A percentile compares a stretch with the other conserved stretches of the same genome.
Evolutionary conservation across 2,113 vertebrate genomes (phyloP).

Genomic region (Oreochromis niloticus): DNA sequence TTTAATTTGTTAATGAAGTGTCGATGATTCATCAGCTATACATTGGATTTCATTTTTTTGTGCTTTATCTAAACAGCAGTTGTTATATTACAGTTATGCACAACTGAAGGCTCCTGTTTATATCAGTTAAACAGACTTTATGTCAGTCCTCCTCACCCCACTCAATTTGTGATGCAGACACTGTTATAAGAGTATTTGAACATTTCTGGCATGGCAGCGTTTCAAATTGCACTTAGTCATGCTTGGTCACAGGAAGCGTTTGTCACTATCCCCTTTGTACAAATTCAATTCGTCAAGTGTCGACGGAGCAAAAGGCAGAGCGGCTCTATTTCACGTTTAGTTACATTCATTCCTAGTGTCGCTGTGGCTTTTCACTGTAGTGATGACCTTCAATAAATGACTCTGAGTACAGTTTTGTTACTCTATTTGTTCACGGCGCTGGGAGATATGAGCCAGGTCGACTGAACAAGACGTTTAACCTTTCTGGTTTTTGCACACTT

Average conservation of each 20-base stretch:
- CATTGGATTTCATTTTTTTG: not conserved
- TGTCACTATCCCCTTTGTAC: slow-evolving; percentile 5
- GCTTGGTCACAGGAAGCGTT: slow-evolving; percentile 3
- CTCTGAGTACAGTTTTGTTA: not conserved
- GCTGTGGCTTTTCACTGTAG: slow-evolving; percentile 9
- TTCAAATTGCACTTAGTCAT: slow-evolving; percentile 16
- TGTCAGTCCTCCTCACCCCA: not conserved
- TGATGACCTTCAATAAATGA: slow-evolving; percentile 14
- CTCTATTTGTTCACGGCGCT: not conserved
- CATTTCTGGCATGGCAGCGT: not conserved
- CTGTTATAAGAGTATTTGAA: not conserved
- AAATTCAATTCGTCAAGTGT: slow-evolving; percentile 10
- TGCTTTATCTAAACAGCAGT: not conserved
- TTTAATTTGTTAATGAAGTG: not conserved
- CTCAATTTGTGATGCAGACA: not conserved
- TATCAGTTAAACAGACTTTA: not conserved
- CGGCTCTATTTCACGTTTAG: not conserved
- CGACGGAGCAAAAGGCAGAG: not conserved
- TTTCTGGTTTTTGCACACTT: not conserved
- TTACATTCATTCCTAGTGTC: not conserved
- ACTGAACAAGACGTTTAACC: not conserved
- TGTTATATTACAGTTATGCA: not conserved
- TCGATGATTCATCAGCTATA: not conserved
- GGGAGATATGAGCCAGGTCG: not conserved
- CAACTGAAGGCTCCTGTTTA: not conserved